phyloP scores from a whole-genome alignment of 2,797 vertebrate genomes.

The Gorsachius magnificus region DNA sequence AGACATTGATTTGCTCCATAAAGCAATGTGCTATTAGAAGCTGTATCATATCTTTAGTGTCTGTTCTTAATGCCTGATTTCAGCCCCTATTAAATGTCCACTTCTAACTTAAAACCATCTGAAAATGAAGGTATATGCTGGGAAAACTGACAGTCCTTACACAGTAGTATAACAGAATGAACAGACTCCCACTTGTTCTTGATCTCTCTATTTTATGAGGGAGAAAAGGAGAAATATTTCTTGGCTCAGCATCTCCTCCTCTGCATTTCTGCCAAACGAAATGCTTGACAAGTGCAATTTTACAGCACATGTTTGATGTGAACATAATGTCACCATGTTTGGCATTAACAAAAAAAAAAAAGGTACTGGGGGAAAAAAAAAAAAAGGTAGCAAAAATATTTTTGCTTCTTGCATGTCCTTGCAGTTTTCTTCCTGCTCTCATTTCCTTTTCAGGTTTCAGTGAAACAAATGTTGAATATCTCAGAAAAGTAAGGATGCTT shows the following conservation, averaged over 20 bases:
- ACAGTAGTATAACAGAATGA: not conserved
- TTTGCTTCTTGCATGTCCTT: conserved; percentile 42
- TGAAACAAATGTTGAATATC: not conserved
- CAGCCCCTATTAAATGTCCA: not conserved
- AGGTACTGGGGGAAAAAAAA: not conserved
- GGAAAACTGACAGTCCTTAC: not conserved
- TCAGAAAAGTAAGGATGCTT: not conserved
- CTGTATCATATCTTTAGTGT: not conserved
- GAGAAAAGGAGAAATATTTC: conserved; percentile 54
- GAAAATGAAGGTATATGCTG: not conserved
- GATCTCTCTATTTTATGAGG: conserved; percentile 41
- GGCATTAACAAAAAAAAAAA: conserved; percentile 33
- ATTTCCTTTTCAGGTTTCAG: not conserved
- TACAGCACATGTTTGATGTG: conserved; percentile 55
- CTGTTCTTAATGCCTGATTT: not conserved
- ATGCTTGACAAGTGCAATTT: conserved; percentile 68
- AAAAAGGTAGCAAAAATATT: conserved; percentile 46
- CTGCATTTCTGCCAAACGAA: conserved; percentile 63
- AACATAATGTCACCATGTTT: conserved; percentile 69
- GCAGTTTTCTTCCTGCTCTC: conserved; percentile 17
- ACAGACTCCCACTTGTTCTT: conserved; percentile 36
- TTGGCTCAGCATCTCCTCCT: conserved; percentile 55
- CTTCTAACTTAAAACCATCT: not conserved
- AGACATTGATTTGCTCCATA: not conserved
- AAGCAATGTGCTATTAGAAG: not conserved